Percentiles rank a stretch among this genome's conserved stretches.
Conservation (phyloP, 1,140 invertebrate species). For the Branchinecta lynchi region DNA sequence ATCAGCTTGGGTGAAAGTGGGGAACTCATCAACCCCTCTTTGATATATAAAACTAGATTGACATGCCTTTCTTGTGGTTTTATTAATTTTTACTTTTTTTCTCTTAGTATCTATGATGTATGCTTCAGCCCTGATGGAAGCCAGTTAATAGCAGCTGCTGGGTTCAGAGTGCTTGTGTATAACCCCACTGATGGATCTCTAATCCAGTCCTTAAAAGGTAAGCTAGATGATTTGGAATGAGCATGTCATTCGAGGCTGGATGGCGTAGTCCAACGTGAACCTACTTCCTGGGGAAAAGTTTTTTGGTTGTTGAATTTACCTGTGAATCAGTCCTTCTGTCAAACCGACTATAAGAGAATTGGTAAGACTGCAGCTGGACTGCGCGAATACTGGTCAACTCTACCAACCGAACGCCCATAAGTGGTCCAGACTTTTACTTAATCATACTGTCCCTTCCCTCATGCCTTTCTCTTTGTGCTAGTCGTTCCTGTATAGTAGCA, state of each 20-base stretch:
- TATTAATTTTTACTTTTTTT: constrained; percentile 12
- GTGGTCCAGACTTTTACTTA: too few relatives aligned
- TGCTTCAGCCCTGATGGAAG: constrained; percentile 91
- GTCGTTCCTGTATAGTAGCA: too few relatives aligned
- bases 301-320: too few relatives aligned
- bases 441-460: too few relatives aligned
- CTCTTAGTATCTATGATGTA: constrained; percentile 74
- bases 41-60: not conserved
- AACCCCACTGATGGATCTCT: constrained; percentile 77
- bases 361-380: too few relatives aligned
- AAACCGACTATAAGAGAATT: too few relatives aligned
- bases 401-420: too few relatives aligned
- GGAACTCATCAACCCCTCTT: not conserved
- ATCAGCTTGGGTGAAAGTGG: constrained; percentile 18
- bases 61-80: constrained; percentile 13
- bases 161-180: constrained; percentile 82
- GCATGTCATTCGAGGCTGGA: not conserved
- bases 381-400: too few relatives aligned
- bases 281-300: too few relatives aligned
- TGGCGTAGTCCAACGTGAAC: too few relatives aligned
- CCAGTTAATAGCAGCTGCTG: constrained; percentile 83
- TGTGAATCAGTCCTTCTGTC: too few relatives aligned
- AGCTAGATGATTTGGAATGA: constrained; percentile 15
- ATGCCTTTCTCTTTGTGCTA: too few relatives aligned
- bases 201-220: constrained; percentile 76